A percentile compares a stretch with the other conserved stretches of the same genome.
phyloP scores from a whole-genome alignment of 2,113 vertebrate species.

The Pleuronectes platessa region DNA sequence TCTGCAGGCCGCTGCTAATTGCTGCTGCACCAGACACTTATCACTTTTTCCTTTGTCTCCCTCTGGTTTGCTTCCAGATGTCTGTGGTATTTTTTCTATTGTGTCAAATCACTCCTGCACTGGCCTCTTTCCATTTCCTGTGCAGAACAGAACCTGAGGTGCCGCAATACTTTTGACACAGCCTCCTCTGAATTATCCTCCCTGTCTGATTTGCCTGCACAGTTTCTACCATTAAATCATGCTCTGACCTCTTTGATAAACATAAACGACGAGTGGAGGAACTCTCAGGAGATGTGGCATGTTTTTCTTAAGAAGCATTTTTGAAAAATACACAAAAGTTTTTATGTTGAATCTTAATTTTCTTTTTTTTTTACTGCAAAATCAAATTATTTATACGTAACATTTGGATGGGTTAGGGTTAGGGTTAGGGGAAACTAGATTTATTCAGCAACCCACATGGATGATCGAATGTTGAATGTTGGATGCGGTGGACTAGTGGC shows the following conservation, averaged over 20 bases:
- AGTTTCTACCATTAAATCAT: constrained; percentile 37
- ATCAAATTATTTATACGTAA: neutral
- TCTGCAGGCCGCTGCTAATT: constrained; percentile 28
- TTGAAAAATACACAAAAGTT: constrained; percentile 1
- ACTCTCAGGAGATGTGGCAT: neutral
- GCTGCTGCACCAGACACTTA: constrained; percentile 13
- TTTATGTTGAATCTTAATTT: neutral
- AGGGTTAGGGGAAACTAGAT: too few relatives aligned
- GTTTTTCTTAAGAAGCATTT: constrained; percentile 5
- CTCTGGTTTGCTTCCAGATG: neutral
- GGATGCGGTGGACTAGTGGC: too few relatives aligned
- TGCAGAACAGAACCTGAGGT: constrained; percentile 20
- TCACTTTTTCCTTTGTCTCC: constrained; percentile 3
- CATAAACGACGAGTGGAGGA: neutral
- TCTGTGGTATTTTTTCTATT: neutral
- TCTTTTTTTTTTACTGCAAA: neutral
- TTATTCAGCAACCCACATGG: too few relatives aligned
- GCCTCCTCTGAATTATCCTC: constrained; percentile 37
- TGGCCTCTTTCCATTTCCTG: neutral
- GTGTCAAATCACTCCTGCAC: constrained; percentile 1
- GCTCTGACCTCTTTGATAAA: constrained; percentile 37
- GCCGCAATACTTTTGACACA: constrained; percentile 30
- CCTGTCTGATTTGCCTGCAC: constrained; percentile 39
- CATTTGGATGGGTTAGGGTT: too few relatives aligned
- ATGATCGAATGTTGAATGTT: too few relatives aligned